A percentile compares a stretch with the other conserved stretches of the same genome.
phyloP scores from a whole-genome alignment of 2,797 vertebrate genomes.

The Vultur gryphus region DNA sequence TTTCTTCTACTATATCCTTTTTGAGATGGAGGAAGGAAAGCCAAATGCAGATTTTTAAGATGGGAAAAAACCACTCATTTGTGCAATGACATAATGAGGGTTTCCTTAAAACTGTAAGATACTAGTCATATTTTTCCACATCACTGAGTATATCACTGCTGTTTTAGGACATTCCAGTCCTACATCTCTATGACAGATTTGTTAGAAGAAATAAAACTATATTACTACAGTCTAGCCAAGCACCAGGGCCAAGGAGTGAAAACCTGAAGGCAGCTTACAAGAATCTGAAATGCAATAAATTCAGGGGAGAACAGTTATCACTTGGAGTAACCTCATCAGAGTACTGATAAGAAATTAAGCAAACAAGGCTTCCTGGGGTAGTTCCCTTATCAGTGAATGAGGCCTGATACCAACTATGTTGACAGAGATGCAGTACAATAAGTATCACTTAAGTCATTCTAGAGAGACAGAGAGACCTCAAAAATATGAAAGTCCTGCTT shows the following conservation, averaged over 20 bases:
- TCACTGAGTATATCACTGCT: accelerated
- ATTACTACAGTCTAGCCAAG: neutral
- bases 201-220: neutral
- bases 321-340: neutral
- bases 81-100: neutral
- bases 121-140: neutral
- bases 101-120: neutral
- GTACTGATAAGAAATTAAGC: neutral
- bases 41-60: neutral
- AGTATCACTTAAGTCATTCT: neutral
- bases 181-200: neutral
- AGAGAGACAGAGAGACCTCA: neutral
- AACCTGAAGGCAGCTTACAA: neutral
- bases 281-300: neutral
- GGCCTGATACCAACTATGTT: neutral
- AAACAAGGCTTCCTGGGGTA: neutral
- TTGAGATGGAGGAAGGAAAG: neutral
- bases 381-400: neutral
- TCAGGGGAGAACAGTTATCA: neutral
- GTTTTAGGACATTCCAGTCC: neutral
- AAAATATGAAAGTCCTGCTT: neutral
- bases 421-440: neutral
- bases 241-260: neutral
- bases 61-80: neutral
- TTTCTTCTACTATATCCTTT: neutral